Percentiles rank a stretch among this genome's conserved stretches.
phyloP scores from a whole-genome alignment of 1,140 invertebrate species.

The Nasonia longicornis region DNA sequence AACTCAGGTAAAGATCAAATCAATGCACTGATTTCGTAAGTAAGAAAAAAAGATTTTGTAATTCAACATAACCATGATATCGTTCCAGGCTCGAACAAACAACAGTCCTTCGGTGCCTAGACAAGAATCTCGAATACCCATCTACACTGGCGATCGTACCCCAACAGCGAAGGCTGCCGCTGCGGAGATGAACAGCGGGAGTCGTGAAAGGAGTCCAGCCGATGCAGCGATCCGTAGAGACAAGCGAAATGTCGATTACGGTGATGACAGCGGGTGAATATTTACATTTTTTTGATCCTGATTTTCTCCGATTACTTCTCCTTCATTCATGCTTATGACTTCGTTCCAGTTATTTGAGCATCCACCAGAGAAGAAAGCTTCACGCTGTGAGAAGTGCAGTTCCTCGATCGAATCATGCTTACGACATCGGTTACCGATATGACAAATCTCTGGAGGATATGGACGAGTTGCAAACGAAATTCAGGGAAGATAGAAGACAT shows the following conservation, averaged over 20 bases:
- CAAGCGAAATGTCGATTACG: background rate
- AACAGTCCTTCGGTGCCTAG: background rate
- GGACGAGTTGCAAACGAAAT: constrained; percentile 19
- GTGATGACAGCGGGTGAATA: constrained; percentile 11
- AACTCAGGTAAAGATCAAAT: constrained; percentile 1
- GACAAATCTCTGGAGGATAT: background rate
- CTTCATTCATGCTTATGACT: background rate
- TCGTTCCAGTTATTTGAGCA: background rate
- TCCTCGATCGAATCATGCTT: background rate
- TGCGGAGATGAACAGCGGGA: background rate
- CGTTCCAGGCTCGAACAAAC: too few species aligned
- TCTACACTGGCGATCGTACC: constrained; percentile 25
- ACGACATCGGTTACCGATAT: background rate
- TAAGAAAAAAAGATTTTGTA: too few species aligned
- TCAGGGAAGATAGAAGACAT: background rate
- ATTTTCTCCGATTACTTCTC: background rate
- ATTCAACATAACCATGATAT: too few species aligned
- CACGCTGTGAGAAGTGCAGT: background rate
- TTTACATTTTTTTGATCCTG: background rate
- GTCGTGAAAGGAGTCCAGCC: background rate
- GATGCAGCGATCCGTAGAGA: background rate
- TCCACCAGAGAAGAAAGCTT: background rate
- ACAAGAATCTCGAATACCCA: constrained; percentile 40
- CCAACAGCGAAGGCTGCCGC: background rate
- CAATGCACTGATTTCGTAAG: background rate